Conservation (phyloP, 2,888 invertebrate genomes). For the Petrolisthes manimaculis region DNA sequence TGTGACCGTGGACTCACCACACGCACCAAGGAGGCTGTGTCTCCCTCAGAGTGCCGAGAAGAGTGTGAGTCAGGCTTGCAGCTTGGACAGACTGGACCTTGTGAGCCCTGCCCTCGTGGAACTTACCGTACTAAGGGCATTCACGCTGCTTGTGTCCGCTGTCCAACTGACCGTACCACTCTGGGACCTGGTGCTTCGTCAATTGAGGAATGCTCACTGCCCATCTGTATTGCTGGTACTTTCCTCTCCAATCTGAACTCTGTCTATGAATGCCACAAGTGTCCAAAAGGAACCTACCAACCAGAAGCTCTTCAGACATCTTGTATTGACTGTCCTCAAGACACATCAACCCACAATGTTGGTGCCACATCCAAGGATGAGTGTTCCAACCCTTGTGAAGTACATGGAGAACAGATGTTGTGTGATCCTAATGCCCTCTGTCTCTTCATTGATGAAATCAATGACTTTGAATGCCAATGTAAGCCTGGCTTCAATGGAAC, state of each 20-base stretch:
- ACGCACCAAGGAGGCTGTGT: conserved; percentile 88
- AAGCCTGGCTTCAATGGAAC: conserved; percentile 93
- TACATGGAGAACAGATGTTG: conserved; percentile 80
- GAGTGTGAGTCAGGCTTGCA: conserved; percentile 78
- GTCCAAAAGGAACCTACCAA: conserved; percentile 91
- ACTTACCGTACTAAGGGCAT: conserved; percentile 88
- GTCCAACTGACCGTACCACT: conserved; percentile 91
- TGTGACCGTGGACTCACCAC: conserved; percentile 94
- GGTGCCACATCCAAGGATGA: conserved; percentile 78
- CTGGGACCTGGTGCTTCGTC: conserved; percentile 82
- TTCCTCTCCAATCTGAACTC: conserved; percentile 54
- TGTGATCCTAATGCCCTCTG: conserved; percentile 91
- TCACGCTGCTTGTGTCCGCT: conserved; percentile 88
- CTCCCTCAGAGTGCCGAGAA: conserved; percentile 83
- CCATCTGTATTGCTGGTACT: conserved; percentile 82
- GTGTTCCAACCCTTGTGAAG: conserved; percentile 92
- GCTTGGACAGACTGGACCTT: conserved; percentile 83
- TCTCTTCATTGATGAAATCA: conserved; percentile 80
- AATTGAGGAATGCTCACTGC: conserved; percentile 91
- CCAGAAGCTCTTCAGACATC: conserved; percentile 88
- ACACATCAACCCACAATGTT: conserved; percentile 81
- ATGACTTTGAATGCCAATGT: conserved; percentile 90
- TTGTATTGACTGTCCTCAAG: conserved; percentile 89
- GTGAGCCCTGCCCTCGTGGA: conserved; percentile 91
- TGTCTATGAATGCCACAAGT: conserved; percentile 78